phyloP scores from a whole-genome alignment of 2,888 invertebrate species.

The Anaspis maculata region DNA sequence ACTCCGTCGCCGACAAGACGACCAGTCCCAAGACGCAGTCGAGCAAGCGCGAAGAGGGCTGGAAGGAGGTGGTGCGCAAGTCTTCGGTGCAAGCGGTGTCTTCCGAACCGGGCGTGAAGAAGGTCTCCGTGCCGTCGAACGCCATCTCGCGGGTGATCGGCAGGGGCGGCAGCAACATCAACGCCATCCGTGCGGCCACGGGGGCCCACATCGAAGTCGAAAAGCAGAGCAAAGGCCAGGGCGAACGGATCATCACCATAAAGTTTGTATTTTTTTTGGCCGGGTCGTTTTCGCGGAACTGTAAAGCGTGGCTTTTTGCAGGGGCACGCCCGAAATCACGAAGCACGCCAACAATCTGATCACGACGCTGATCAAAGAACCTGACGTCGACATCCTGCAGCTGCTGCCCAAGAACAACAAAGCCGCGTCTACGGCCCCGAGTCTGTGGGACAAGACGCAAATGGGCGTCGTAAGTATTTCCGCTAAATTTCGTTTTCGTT shows the following conservation, averaged over 20 bases:
- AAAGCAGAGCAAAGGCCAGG: constrained; percentile 91
- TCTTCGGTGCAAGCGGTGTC: constrained; percentile 53
- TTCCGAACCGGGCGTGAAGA: constrained; percentile 61
- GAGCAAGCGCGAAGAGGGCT: constrained; percentile 77
- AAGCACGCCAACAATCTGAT: constrained; percentile 89
- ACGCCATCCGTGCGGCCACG: constrained; percentile 92
- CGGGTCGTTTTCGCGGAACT: not conserved
- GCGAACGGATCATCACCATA: constrained; percentile 90
- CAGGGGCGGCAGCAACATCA: constrained; percentile 94
- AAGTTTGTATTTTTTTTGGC: constrained; percentile 49
- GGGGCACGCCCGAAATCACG: constrained; percentile 85
- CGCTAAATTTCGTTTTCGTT: too few species aligned
- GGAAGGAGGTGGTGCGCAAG: constrained; percentile 94
- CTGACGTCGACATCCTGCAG: constrained; percentile 82
- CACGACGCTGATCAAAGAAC: constrained; percentile 87
- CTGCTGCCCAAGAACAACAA: constrained; percentile 58
- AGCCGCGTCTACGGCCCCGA: constrained; percentile 47
- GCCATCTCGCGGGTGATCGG: constrained; percentile 97
- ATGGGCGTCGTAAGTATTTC: too few species aligned
- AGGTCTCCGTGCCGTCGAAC: constrained; percentile 87
- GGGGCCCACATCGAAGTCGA: constrained; percentile 98
- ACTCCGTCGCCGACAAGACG: constrained; percentile 36
- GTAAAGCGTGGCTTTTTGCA: constrained; percentile 29
- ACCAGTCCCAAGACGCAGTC: constrained; percentile 64
- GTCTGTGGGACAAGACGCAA: constrained; percentile 51